Evolutionary conservation across 2,113 vertebrate genomes (phyloP), one percentile per base, ranked within the genome.

Genomic region (Lepidothrix coronata): DNA sequence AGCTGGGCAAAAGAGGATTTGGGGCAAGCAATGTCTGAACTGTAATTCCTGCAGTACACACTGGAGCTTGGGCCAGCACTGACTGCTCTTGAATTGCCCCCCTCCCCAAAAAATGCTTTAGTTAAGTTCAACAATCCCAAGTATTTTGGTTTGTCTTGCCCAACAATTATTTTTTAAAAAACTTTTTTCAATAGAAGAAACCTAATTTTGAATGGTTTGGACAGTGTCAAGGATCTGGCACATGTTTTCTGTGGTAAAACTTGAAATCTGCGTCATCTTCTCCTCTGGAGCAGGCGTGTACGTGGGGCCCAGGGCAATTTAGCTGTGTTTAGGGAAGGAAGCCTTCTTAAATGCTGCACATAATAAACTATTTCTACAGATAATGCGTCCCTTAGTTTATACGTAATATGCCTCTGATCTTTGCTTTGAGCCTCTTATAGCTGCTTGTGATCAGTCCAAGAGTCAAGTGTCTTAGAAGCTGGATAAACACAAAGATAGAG

Each of bases 381-480:
- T 89, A 88, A 85, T 8, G 2, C 0, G 0, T 79, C 80, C 79
- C 68, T 68, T 63, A 48, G 33, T 88, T 90, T 85, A 49, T 71
- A 74, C 3, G 2, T 81, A 83, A 83, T 54, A 49, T 81, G 57
- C 65, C 82, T 92, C 74, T 93, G 75, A 91, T 94, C 76, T 95
- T 91, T 93, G 91, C 80, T 78, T 93, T 93, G 96, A 95, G 75
- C 76, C 76, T 87, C 83, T 92, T 92, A 52, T 0, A 81, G 68
- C 82, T 92, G 87, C 81, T 85, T 90, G 66, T 59, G 61, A 55
- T 93, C 91, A 51, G 48, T 78, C 85, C 73, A 91, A 41, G 71
- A 91, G 83, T 95, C 93, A 93, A 94, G 91, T 93, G 85, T 93
- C 58, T 83, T 67, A 88, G 78, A 55, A 93, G 80, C 57, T 92